phyloP scores from a whole-genome alignment of 2,888 invertebrate genomes.

The Agonum fuliginosum region DNA sequence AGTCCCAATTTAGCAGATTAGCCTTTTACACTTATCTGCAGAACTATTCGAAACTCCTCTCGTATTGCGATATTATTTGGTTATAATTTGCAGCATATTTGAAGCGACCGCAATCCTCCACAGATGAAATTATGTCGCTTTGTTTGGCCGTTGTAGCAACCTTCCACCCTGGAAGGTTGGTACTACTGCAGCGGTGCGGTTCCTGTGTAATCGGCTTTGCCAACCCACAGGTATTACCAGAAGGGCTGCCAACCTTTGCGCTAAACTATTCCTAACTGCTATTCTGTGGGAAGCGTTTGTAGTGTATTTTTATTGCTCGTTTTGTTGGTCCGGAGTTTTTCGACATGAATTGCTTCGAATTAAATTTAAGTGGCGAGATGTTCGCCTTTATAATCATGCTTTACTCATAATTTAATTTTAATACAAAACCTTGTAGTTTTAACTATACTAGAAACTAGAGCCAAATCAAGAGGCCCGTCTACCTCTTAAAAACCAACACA shows the following conservation, averaged over 20 bases:
- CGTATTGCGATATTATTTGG: conserved; percentile 38
- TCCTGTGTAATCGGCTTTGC: conserved; percentile 49
- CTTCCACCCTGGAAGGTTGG: not conserved
- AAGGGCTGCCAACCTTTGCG: conserved; percentile 5
- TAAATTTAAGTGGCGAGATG: conserved; percentile 1
- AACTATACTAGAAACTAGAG: too few species aligned
- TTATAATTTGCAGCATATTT: conserved; percentile 49
- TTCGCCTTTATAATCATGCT: too few species aligned
- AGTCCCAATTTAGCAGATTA: too few species aligned
- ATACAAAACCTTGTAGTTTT: too few species aligned
- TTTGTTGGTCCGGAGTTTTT: not conserved
- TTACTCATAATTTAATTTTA: too few species aligned
- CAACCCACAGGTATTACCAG: conserved; percentile 42
- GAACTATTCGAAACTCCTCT: conserved; percentile 26
- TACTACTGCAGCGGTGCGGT: conserved; percentile 38
- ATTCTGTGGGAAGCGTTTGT: conserved; percentile 12
- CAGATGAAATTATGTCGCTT: conserved; percentile 51
- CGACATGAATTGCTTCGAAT: not conserved
- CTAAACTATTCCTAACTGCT: conserved; percentile 34
- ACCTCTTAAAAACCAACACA: too few species aligned
- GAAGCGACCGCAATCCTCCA: conserved; percentile 34
- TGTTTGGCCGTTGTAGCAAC: conserved; percentile 28
- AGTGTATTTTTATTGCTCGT: conserved; percentile 19
- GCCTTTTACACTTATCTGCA: conserved; percentile 13
- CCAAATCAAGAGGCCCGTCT: too few species aligned